phyloP scores from a whole-genome alignment of 2,113 vertebrate genomes.

The Antennarius striatus region DNA sequence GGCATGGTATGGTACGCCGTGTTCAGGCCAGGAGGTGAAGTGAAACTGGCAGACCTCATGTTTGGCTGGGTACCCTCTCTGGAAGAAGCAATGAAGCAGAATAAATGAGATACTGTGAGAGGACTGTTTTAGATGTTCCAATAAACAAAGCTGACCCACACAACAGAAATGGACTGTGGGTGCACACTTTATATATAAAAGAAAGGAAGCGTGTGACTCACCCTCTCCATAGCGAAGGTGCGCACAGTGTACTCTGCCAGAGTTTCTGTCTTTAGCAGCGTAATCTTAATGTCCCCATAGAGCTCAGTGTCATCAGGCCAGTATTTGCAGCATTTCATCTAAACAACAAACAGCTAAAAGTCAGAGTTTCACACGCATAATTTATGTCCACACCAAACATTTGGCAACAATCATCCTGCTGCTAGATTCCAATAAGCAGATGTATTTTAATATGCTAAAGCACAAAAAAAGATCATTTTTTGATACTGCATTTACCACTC shows the following conservation, averaged over 20 bases:
- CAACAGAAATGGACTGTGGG: not conserved
- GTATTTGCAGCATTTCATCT: slow-evolving; percentile 97
- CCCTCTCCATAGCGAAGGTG: slow-evolving; percentile 93
- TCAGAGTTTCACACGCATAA: slow-evolving; percentile 4
- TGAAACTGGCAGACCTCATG: slow-evolving; percentile 97
- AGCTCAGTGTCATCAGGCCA: slow-evolving; percentile 95
- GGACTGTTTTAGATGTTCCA: not conserved
- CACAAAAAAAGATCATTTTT: no score
- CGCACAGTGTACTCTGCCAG: slow-evolving; percentile 92
- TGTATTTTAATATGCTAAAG: no score
- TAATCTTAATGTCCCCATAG: slow-evolving; percentile 97
- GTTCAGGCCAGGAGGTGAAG: slow-evolving; percentile 96
- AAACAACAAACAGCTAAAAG: slow-evolving; percentile 19
- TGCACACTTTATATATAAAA: not conserved
- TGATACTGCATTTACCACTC: not conserved
- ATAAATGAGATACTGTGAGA: not conserved
- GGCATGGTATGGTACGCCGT: slow-evolving; percentile 91
- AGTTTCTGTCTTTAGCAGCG: slow-evolving; percentile 88
- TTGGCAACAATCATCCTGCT: no score
- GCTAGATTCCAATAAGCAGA: no score
- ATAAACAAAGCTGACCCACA: not conserved
- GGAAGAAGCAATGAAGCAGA: slow-evolving; percentile 2
- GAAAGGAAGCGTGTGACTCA: slow-evolving; percentile 57
- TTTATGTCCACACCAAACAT: no score
- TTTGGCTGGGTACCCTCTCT: slow-evolving; percentile 92